These are phyloP conservation scores for Sebastes itinus DNA, from an alignment of 2,797 vertebrate species.

Conservation along the genomic window DNA sequence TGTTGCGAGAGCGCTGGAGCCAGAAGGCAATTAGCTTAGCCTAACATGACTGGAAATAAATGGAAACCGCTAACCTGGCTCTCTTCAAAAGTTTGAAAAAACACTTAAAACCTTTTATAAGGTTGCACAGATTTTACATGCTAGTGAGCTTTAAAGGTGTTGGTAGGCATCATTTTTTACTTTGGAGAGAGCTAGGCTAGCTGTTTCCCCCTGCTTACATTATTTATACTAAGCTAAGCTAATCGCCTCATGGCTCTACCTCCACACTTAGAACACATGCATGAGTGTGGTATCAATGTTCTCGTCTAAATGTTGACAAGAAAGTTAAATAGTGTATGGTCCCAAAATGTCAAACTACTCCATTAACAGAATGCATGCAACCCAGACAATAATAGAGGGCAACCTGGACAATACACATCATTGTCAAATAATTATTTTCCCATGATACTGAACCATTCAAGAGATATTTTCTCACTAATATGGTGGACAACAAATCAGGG, in stretches of 20 bases:
- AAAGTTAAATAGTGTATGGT: neutral
- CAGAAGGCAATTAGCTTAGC: neutral
- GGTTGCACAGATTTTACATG: neutral
- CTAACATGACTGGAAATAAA: neutral
- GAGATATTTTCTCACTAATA: neutral
- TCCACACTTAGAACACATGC: neutral
- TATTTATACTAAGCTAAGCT: neutral
- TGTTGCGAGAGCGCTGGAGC: neutral
- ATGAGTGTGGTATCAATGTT: neutral
- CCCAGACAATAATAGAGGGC: neutral
- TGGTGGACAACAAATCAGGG: neutral
- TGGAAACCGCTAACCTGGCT: neutral
- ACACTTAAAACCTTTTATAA: neutral
- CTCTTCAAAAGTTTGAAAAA: neutral
- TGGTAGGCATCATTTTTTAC: neutral
- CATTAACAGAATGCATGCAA: neutral
- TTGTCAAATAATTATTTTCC: neutral
- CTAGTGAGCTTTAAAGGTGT: neutral
- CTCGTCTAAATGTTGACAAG: neutral
- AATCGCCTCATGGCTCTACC: neutral
- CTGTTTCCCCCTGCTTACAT: neutral
- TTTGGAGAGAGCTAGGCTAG: neutral
- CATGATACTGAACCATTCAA: neutral
- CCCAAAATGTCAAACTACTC: neutral
- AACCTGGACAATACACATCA: neutral